phyloP scores from a whole-genome alignment of 1,140 invertebrate genomes.

The Parapsyche elsis region DNA sequence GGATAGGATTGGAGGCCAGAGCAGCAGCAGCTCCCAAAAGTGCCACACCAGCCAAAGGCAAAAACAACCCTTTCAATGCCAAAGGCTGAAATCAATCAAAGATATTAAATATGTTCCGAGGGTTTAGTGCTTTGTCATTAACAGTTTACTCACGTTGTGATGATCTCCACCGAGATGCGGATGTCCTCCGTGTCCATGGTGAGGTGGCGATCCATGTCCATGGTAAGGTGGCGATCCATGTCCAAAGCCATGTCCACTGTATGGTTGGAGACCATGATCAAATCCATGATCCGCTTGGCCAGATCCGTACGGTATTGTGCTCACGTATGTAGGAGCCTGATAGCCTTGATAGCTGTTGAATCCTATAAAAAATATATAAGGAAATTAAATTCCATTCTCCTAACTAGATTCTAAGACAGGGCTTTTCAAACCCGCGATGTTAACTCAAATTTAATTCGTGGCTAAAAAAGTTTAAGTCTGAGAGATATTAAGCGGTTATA shows the following conservation, averaged over 20 bases:
- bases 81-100: conserved; percentile 58
- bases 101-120: background rate
- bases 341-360: conserved; percentile 24
- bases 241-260: conserved; percentile 2
- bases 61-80: conserved; percentile 72
- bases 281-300: background rate
- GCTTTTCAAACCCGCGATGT: no score
- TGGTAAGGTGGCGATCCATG: conserved; percentile 9
- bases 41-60: conserved; percentile 81
- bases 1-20: conserved; percentile 78
- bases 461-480: no score
- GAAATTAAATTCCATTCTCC: no score
- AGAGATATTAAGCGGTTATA: no score
- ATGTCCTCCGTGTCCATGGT: conserved; percentile 13
- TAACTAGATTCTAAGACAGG: no score
- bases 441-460: no score
- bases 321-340: conserved; percentile 31
- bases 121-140: background rate
- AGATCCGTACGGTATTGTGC: conserved; percentile 17
- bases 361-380: background rate
- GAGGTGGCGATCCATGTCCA: background rate
- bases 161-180: background rate
- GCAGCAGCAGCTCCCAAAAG: conserved; percentile 82
- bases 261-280: conserved; percentile 2
- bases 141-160: background rate